A percentile compares a stretch with the other conserved stretches of the same genome.
Conservation (phyloP, 2,888 invertebrate species). For the Mactromeris polynyma region DNA sequence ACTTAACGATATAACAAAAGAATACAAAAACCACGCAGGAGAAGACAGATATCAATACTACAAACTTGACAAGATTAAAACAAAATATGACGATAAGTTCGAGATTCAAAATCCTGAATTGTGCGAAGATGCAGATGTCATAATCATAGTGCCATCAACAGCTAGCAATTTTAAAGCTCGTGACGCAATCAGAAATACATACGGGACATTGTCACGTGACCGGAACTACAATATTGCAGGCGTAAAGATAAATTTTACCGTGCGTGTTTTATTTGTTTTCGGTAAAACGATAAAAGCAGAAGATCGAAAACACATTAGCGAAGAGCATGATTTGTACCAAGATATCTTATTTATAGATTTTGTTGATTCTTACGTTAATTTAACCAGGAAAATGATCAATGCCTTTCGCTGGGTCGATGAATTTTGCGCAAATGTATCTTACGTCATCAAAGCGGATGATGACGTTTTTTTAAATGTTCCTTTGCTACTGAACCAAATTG, state of each 20-base stretch:
- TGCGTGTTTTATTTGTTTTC: constrained; percentile 16
- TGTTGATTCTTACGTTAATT: constrained; percentile 57
- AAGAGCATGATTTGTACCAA: constrained; percentile 38
- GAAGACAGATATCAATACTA: neutral
- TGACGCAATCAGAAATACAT: constrained; percentile 69
- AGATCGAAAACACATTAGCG: neutral
- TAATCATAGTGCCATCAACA: constrained; percentile 68
- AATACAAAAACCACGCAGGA: neutral
- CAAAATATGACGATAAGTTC: neutral
- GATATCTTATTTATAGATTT: constrained; percentile 64
- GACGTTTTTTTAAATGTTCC: constrained; percentile 63
- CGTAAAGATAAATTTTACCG: neutral
- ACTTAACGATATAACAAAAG: neutral
- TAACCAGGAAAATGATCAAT: constrained; percentile 64
- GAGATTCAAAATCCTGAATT: neutral
- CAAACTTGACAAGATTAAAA: neutral
- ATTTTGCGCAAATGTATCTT: constrained; percentile 53
- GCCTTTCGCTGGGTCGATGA: constrained; percentile 56
- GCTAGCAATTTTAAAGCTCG: constrained; percentile 55
- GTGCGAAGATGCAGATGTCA: constrained; percentile 33
- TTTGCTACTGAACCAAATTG: constrained; percentile 34
- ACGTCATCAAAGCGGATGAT: constrained; percentile 65
- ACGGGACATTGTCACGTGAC: constrained; percentile 58
- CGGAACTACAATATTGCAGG: neutral
- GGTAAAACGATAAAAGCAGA: neutral